Conservation (phyloP, 2,888 invertebrate genomes). For the Stenchaetothrips biformis region DNA sequence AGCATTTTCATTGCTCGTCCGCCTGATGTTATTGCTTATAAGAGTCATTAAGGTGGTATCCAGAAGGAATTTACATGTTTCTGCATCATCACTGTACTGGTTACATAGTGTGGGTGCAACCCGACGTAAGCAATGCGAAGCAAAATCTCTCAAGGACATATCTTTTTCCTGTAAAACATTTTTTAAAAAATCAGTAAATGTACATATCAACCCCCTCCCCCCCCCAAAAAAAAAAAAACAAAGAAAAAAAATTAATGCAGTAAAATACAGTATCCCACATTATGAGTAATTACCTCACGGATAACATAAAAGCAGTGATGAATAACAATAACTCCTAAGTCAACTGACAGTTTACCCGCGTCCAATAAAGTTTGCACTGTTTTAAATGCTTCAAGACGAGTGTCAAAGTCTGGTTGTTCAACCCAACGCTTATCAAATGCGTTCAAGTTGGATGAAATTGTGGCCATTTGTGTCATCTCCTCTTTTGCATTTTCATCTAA, state of each 20-base stretch:
- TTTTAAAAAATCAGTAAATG: constrained; percentile 26
- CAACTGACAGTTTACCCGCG: constrained; percentile 52
- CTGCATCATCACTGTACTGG: constrained; percentile 50
- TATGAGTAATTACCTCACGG: constrained; percentile 47
- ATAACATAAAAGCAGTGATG: constrained; percentile 79
- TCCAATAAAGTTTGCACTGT: constrained; percentile 55
- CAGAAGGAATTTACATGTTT: constrained; percentile 62
- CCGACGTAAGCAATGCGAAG: constrained; percentile 66
- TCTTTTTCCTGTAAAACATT: constrained; percentile 61
- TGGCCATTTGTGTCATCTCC: constrained; percentile 51
- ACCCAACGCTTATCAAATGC: constrained; percentile 81
- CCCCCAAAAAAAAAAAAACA: constrained; percentile 15
- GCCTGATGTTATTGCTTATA: constrained; percentile 66
- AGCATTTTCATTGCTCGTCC: constrained; percentile 63
- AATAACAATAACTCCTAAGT: constrained; percentile 66
- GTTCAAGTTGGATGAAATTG: constrained; percentile 66
- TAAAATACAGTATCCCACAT: background rate
- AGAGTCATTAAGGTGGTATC: constrained; percentile 68
- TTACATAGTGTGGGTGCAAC: constrained; percentile 53
- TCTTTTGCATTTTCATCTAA: constrained; percentile 38
- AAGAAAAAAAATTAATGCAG: constrained; percentile 29
- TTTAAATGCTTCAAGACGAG: constrained; percentile 72
- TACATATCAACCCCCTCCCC: background rate
- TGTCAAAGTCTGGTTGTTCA: constrained; percentile 90
- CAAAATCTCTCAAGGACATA: constrained; percentile 73